These are phyloP conservation scores for Eupithecia centaureata DNA, from an alignment of 2,888 invertebrate species.

Conservation along the genomic window DNA sequence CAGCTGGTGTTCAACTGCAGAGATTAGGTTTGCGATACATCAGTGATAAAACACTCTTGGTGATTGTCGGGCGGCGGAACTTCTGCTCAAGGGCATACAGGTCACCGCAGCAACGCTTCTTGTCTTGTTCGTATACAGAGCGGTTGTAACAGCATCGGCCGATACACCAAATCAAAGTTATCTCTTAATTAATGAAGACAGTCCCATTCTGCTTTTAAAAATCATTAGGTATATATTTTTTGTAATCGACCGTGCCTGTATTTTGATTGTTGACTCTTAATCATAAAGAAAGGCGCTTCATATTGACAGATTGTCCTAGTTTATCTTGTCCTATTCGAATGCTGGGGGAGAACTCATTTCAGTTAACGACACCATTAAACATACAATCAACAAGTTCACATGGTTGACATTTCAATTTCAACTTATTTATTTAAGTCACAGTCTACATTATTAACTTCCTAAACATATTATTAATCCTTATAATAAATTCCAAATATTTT, in stretches of 20 bases:
- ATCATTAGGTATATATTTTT: neutral
- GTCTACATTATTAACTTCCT: too few species aligned
- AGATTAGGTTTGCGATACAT: too few species aligned
- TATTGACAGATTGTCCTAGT: neutral
- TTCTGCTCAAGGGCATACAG: neutral
- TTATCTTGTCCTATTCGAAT: neutral
- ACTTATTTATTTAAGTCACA: too few species aligned
- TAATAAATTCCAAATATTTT: constrained; percentile 39
- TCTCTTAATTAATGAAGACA: neutral
- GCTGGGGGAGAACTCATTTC: neutral
- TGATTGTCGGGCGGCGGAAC: neutral
- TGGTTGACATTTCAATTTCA: neutral
- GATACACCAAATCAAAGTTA: neutral
- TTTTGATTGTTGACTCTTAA: neutral
- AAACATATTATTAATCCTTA: constrained; percentile 19
- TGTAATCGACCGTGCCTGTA: neutral
- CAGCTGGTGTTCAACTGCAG: neutral
- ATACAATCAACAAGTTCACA: neutral
- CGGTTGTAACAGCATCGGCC: constrained; percentile 2
- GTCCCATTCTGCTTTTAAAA: neutral
- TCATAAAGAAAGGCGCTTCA: neutral
- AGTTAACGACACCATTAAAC: neutral
- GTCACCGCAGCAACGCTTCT: constrained; percentile 4
- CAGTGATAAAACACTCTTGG: too few species aligned
- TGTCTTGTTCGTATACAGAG: constrained; percentile 7